Evolutionary conservation across 2,113 vertebrate species (phyloP), one percentile per base, ranked within the genome.

Genomic region (Pluvialis apricaria): DNA sequence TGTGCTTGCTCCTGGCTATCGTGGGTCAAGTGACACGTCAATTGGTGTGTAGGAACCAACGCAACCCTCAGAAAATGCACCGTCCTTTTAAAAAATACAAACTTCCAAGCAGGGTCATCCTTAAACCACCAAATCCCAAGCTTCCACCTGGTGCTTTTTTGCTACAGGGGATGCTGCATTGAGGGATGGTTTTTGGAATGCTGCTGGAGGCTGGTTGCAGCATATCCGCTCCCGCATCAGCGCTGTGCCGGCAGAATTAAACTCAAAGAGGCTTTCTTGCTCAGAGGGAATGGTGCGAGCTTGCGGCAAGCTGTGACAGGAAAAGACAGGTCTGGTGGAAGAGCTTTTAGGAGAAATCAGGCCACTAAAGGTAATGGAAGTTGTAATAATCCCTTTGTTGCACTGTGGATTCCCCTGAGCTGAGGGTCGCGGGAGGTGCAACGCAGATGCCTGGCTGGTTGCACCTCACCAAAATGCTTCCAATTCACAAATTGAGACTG

Each of bases 1-100:
- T 5, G 10, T 16, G 9, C 14, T 34, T 29, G 21, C 40, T 76
- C 32, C 65, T 62, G 45, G 18, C 29, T 28, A 6, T 38, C 11
- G 3, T 2, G 6, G 66, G 26, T 34, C 29, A 4, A 25, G 34
- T 17, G 18, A 20, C 3, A 1, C 1, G 1, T 7, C 16, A 4
- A 5, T 22, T 0, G 1, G 32, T 6, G 16, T 5, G 11, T 5
- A 42, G 70, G 47, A 68, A 32, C 36, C 20, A n/a, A 6, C 6
- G 13, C 45, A 40, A 25, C 21, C 9, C 1, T 5, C 44, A 45
- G 76, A 54, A 76, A 61, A 68, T 4, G 14, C 58, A 9, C 18
- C 8, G 13, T 21, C 13, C n/a, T 57, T 55, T 22, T 10, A n/a
- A 34, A 36, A 71, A 60, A 77, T 20, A 10, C 29, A 15, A 14